These are phyloP conservation scores for Jacana jacana DNA, from an alignment of 2,113 vertebrate species.

Conservation along the genomic window DNA sequence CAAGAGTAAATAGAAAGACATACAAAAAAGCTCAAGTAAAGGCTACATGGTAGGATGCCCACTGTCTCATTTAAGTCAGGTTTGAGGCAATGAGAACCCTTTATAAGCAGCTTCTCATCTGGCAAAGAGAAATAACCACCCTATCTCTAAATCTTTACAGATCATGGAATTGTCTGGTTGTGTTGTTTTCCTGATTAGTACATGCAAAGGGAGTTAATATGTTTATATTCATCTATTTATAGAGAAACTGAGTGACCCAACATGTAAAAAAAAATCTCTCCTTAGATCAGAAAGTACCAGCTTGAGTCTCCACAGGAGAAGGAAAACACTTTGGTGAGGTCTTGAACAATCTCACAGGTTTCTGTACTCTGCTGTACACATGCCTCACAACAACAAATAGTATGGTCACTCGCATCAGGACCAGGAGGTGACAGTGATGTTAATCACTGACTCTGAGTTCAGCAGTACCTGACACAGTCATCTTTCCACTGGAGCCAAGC, in stretches of 20 bases:
- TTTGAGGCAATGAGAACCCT: not conserved
- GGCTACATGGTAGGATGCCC: not conserved
- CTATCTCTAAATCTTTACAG: not conserved
- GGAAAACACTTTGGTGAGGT: not conserved
- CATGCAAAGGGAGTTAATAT: not conserved
- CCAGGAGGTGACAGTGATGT: fast-evolving
- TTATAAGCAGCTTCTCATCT: not conserved
- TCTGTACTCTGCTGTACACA: not conserved
- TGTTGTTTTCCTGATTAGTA: not conserved
- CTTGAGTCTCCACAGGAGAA: not conserved
- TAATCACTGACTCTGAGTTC: not conserved
- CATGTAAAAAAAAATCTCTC: not conserved
- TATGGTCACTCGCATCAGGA: not conserved
- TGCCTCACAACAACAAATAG: not conserved
- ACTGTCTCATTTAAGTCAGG: not conserved
- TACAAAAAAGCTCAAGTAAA: not conserved
- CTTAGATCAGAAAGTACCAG: not conserved
- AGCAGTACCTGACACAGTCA: not conserved
- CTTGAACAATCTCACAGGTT: not conserved
- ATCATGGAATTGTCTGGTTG: not conserved
- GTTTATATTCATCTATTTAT: not conserved
- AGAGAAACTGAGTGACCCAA: not conserved
- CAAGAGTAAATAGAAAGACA: not conserved
- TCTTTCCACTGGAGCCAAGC: not conserved
- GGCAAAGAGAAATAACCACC: not conserved